Conservation (phyloP, 2,113 vertebrate species). For the Hiodon tergisus region DNA sequence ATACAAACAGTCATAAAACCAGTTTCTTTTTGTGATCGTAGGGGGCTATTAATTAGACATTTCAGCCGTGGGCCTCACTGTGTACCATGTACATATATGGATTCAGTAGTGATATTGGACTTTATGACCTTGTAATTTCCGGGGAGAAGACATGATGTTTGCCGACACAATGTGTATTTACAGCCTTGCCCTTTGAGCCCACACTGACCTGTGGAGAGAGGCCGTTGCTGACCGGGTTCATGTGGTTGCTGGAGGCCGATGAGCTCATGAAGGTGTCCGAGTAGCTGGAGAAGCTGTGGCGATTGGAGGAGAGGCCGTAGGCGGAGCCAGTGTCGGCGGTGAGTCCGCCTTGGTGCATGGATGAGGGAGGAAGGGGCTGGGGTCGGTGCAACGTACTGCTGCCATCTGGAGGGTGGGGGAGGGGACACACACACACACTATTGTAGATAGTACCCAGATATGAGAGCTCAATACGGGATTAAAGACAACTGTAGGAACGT, state of each 20-base stretch:
- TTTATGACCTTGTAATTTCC: not conserved
- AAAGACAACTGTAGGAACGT: no score
- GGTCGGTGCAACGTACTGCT: constrained; percentile 91
- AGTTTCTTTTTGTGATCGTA: not conserved
- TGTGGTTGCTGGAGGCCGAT: constrained; percentile 86
- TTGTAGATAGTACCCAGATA: no score
- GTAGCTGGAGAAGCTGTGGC: constrained; percentile 96
- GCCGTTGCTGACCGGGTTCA: constrained; percentile 94
- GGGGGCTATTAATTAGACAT: constrained; percentile 1
- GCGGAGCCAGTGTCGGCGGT: constrained; percentile 76
- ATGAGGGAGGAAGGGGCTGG: constrained; percentile 91
- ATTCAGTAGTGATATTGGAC: not conserved
- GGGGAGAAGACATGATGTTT: not conserved
- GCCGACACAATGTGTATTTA: not conserved
- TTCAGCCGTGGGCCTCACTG: constrained; percentile 13
- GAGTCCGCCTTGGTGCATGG: constrained; percentile 96
- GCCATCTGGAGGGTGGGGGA: constrained; percentile 64
- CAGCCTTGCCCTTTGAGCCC: not conserved
- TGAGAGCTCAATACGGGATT: no score
- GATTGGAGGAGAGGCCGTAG: constrained; percentile 80
- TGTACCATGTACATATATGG: not conserved
- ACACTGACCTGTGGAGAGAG: constrained; percentile 91
- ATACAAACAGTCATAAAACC: not conserved
- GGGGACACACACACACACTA: not conserved
- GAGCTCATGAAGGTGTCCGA: constrained; percentile 96